These are phyloP conservation scores for Arvicanthis niloticus DNA, from an alignment of 2,113 vertebrate species.

Conservation along the genomic window DNA sequence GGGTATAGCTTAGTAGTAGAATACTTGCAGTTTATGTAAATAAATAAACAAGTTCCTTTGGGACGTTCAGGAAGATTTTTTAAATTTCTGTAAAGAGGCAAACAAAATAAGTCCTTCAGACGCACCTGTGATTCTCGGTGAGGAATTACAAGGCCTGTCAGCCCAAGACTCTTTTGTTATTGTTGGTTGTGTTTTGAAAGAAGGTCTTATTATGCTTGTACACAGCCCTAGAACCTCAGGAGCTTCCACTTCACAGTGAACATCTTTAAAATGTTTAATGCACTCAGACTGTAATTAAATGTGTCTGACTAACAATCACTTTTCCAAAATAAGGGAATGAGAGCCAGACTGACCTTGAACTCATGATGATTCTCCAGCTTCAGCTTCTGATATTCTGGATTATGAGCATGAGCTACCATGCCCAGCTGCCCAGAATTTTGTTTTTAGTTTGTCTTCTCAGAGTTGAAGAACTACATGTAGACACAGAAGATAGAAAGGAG, in stretches of 20 bases:
- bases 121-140: not conserved
- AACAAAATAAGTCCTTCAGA: slow-evolving; percentile 6
- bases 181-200: not conserved
- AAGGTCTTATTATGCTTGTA: not conserved
- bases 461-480: not conserved
- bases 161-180: not conserved
- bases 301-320: slow-evolving; percentile 24
- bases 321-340: slow-evolving; percentile 55
- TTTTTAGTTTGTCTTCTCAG: slow-evolving; percentile 24
- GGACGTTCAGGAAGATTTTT: not conserved
- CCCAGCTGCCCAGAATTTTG: not conserved
- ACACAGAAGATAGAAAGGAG: not conserved
- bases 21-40: not conserved
- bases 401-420: not conserved
- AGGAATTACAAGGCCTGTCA: not conserved
- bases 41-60: slow-evolving; percentile 26
- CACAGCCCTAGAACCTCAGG: not conserved
- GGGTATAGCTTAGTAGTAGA: not conserved
- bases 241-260: not conserved
- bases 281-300: slow-evolving; percentile 41
- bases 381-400: not conserved
- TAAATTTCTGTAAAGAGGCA: slow-evolving; percentile 17
- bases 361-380: not conserved
- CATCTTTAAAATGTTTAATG: slow-evolving; percentile 18
- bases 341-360: not conserved